Conservation (phyloP, 2,797 vertebrate genomes). For the Artibeus jamaicensis region DNA sequence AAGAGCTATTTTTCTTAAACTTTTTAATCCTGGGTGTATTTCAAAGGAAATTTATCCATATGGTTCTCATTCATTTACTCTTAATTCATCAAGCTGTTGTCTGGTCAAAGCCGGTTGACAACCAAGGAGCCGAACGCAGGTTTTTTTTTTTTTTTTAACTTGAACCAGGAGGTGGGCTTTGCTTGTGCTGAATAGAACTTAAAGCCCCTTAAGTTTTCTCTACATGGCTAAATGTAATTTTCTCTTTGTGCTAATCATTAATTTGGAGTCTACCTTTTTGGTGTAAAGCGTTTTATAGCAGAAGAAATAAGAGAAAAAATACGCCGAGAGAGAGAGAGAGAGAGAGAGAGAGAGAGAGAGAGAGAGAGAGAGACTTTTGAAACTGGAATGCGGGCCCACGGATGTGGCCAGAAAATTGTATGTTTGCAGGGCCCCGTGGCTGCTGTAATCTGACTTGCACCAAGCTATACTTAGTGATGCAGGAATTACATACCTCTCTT, state of each 20-base stretch:
- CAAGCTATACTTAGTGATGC: background rate
- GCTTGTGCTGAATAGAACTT: constrained; percentile 4
- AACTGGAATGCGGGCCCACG: background rate
- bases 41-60: constrained; percentile 72
- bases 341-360: too few species aligned
- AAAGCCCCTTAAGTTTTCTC: background rate
- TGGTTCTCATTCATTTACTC: constrained; percentile 74
- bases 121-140: background rate
- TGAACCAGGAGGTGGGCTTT: constrained; percentile 43
- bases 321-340: too few species aligned
- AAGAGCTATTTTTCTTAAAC: constrained; percentile 71
- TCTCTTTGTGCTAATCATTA: constrained; percentile 36
- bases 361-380: background rate
- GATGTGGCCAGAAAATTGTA: constrained; percentile 15
- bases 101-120: constrained; percentile 63
- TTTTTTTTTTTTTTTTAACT: constrained; percentile 55
- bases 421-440: background rate
- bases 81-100: constrained; percentile 72
- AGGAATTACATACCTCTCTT: background rate
- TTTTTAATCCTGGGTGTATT: constrained; percentile 64
- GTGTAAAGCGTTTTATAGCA: background rate
- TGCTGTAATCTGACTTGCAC: constrained; percentile 5
- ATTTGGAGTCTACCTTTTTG: background rate
- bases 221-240: background rate
- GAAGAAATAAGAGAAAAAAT: background rate